A percentile compares a stretch with the other conserved stretches of the same genome.
phyloP scores from a whole-genome alignment of 2,888 invertebrate genomes.

The Phanerotoma sp. region DNA sequence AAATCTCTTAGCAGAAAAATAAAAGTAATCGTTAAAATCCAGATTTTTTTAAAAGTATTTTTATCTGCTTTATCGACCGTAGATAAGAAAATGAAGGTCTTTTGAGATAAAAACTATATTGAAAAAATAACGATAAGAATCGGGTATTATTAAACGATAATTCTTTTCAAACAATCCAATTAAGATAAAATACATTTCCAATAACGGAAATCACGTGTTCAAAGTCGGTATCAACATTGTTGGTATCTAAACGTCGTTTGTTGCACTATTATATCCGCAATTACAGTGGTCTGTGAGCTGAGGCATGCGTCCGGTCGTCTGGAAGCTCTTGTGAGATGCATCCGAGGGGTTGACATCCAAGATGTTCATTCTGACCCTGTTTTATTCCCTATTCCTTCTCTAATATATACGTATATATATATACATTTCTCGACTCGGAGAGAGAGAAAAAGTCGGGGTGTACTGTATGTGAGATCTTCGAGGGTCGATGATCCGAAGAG shows the following conservation, averaged over 20 bases:
- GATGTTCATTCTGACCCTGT: constrained; percentile 17
- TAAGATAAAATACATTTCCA: no score
- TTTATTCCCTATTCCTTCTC: constrained; percentile 8
- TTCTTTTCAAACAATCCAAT: no score
- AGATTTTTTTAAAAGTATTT: no score
- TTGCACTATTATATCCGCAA: constrained; percentile 57
- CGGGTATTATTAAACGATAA: no score
- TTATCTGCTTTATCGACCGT: no score
- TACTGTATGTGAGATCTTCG: constrained; percentile 24
- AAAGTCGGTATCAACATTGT: neutral
- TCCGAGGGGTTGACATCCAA: constrained; percentile 29
- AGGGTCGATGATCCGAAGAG: constrained; percentile 53
- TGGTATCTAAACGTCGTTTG: constrained; percentile 40
- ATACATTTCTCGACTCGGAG: constrained; percentile 15
- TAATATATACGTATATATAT: constrained; percentile 33
- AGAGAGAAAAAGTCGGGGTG: constrained; percentile 13
- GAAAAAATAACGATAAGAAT: no score
- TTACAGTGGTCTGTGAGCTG: constrained; percentile 54
- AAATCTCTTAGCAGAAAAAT: no score
- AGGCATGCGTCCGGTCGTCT: constrained; percentile 48
- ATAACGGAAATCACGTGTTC: neutral
- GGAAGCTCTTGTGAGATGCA: constrained; percentile 26
- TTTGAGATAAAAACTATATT: no score
- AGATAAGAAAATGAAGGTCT: no score
- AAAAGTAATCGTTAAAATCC: no score